These are phyloP conservation scores for Gonocerus acuteangulatus DNA, from an alignment of 2,888 invertebrate species.

Conservation along the genomic window DNA sequence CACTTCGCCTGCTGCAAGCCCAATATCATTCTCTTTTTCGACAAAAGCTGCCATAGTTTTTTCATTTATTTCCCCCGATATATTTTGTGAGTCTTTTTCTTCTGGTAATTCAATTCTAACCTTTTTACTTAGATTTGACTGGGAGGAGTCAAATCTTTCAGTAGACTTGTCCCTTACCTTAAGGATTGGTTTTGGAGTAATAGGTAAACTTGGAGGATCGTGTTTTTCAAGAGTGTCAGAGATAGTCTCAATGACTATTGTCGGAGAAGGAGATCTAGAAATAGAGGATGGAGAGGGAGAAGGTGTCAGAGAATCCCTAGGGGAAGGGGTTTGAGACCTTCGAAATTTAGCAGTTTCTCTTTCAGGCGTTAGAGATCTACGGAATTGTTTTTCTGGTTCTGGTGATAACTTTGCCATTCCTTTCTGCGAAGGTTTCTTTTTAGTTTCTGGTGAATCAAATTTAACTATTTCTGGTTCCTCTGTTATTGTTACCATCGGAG, in stretches of 20 bases:
- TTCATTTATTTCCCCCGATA: background rate
- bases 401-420: background rate
- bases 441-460: conserved; percentile 1
- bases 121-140: conserved; percentile 35
- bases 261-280: conserved; percentile 18
- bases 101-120: conserved; percentile 38
- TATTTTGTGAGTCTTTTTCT: conserved; percentile 20
- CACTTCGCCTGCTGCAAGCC: conserved; percentile 43
- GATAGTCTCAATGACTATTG: background rate
- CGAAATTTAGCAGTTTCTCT: background rate
- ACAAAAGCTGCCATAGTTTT: conserved; percentile 15
- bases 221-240: background rate
- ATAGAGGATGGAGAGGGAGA: background rate
- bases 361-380: conserved; percentile 17
- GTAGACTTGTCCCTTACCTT: conserved; percentile 47
- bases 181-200: conserved; percentile 70
- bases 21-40: conserved; percentile 43
- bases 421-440: background rate
- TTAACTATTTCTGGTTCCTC: conserved; percentile 27
- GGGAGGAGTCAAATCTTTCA: conserved; percentile 31
- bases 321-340: background rate
- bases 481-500: conserved; percentile 32
- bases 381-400: background rate
- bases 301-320: background rate
- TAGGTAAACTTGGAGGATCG: conserved; percentile 40